Evolutionary conservation across 2,113 vertebrate genomes (phyloP).

Genomic region (Tachycineta bicolor): DNA sequence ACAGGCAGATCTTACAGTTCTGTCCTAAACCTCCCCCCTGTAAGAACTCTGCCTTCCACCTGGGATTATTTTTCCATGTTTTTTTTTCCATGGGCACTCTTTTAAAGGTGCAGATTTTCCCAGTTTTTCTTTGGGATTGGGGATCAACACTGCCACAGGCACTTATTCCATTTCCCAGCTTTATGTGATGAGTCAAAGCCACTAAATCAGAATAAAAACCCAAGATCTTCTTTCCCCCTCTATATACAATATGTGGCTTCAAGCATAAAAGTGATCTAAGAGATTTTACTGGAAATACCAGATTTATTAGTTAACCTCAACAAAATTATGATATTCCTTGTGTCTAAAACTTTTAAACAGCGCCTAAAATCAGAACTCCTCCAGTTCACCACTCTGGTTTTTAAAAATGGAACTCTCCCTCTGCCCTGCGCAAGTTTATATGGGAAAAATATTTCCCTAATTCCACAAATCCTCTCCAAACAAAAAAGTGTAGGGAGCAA

Average conservation of each 20-base stretch:
- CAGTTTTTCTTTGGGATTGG: neutral
- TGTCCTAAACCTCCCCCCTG: neutral
- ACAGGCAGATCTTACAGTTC: neutral
- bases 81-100: neutral
- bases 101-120: neutral
- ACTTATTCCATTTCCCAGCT: neutral
- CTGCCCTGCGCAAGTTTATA: neutral
- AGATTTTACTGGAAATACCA: neutral
- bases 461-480: neutral
- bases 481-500: neutral
- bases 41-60: neutral
- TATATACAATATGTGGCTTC: neutral
- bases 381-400: neutral
- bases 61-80: neutral
- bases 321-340: neutral
- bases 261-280: fast-evolving
- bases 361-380: neutral
- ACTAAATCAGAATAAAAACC: neutral
- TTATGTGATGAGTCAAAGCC: neutral
- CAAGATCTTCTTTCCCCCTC: neutral
- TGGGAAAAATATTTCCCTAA: neutral
- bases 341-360: neutral
- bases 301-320: neutral
- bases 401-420: neutral
- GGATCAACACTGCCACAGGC: neutral